These are phyloP conservation scores for Globodera rostochiensis DNA, from an alignment of 1,140 invertebrate species.

Conservation along the genomic window DNA sequence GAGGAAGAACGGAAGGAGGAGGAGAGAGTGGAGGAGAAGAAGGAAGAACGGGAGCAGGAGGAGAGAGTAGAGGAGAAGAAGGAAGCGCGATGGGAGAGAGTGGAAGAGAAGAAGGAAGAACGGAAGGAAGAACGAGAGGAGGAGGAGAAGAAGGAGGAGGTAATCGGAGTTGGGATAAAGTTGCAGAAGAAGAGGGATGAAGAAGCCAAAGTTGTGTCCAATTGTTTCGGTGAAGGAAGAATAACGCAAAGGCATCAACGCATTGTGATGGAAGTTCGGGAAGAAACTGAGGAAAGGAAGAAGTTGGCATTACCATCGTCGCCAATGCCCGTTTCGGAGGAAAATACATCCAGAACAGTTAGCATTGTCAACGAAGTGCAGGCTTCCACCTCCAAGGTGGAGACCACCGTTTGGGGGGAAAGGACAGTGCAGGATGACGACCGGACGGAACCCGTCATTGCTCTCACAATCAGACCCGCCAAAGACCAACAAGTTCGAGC, in stretches of 20 bases:
- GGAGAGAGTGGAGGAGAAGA: not conserved
- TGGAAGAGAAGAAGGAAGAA: not conserved
- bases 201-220: constrained; percentile 5
- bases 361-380: constrained; percentile 17
- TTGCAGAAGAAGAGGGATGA: constrained; percentile 9
- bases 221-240: not conserved
- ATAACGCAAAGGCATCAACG: not conserved
- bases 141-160: not conserved
- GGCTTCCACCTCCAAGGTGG: not conserved
- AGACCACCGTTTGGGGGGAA: constrained; percentile 10
- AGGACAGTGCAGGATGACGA: constrained; percentile 3
- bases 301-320: not conserved
- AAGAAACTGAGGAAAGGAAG: too few relatives aligned
- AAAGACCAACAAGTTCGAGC: not conserved
- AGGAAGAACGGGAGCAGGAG: not conserved
- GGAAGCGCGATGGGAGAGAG: not conserved
- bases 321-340: not conserved
- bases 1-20: not conserved
- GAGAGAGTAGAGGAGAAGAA: not conserved
- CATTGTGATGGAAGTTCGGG: too few relatives aligned
- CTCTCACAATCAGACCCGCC: not conserved
- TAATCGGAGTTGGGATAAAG: not conserved
- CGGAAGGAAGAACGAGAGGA: not conserved
- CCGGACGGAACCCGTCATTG: not conserved
- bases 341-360: not conserved